Evolutionary conservation across 2,888 invertebrate genomes (phyloP).

Genomic region (Tipula lateralis): DNA sequence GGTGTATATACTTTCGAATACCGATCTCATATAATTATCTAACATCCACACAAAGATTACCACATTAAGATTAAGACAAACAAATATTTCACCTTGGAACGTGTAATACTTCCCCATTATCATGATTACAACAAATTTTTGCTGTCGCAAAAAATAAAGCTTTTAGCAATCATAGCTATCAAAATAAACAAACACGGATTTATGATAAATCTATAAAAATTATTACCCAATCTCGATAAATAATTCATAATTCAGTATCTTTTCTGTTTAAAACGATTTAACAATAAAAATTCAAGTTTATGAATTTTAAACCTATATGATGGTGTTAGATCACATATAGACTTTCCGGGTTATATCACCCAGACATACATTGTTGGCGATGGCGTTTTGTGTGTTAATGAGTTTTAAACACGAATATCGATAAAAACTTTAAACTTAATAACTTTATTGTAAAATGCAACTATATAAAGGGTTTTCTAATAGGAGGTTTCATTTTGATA

Average conservation of each 20-base stretch:
- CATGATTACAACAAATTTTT: background rate
- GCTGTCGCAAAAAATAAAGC: background rate
- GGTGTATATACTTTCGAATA: background rate
- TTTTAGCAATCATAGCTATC: background rate
- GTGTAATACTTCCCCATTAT: background rate
- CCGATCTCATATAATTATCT: background rate
- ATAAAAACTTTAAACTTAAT: background rate
- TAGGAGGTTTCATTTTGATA: too few species aligned
- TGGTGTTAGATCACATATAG: background rate
- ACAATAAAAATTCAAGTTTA: background rate
- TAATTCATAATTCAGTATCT: background rate
- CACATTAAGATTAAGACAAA: background rate
- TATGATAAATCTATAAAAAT: background rate
- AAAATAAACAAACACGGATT: background rate
- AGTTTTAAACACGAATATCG: background rate
- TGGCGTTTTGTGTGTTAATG: background rate
- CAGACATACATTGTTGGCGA: background rate
- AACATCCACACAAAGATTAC: background rate
- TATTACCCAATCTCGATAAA: background rate
- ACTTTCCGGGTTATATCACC: background rate
- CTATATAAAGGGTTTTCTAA: too few species aligned
- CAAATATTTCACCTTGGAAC: background rate
- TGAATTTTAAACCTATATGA: background rate
- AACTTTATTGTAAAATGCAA: background rate
- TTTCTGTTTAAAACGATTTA: background rate